A percentile compares a stretch with the other conserved stretches of the same genome.
Evolutionary conservation across 1,140 invertebrate genomes (phyloP).

Genomic region (Drosophila setifemur): DNA sequence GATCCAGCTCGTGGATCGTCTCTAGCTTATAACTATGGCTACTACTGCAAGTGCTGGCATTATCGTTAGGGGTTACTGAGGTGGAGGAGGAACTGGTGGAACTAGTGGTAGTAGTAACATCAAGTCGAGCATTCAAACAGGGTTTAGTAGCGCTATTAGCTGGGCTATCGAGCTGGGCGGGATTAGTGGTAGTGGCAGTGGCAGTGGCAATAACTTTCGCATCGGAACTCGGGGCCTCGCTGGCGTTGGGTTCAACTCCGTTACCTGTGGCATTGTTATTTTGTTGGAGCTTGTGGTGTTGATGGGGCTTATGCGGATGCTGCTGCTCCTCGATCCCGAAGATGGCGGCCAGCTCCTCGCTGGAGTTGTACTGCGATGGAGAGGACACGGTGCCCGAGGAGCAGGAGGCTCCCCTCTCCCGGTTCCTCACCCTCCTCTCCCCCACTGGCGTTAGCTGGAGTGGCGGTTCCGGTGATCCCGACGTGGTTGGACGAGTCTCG

Average conservation of each 20-base stretch:
- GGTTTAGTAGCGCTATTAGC: slow-evolving; percentile 66
- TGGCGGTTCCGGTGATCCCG: slow-evolving; percentile 57
- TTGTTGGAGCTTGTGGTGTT: neutral
- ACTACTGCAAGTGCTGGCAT: slow-evolving; percentile 65
- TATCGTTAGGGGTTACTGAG: slow-evolving; percentile 49
- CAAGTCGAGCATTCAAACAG: slow-evolving; percentile 57
- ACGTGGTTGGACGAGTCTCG: slow-evolving; percentile 33
- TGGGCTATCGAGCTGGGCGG: slow-evolving; percentile 46
- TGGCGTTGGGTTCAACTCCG: slow-evolving; percentile 37
- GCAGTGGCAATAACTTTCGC: slow-evolving; percentile 16
- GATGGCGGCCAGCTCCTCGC: slow-evolving; percentile 85
- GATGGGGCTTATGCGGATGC: slow-evolving; percentile 23
- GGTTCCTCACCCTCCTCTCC: slow-evolving; percentile 12
- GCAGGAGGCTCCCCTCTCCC: slow-evolving; percentile 14
- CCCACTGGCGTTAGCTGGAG: slow-evolving; percentile 65
- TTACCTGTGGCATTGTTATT: slow-evolving; percentile 73
- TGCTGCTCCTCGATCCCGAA: slow-evolving; percentile 82
- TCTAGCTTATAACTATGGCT: slow-evolving; percentile 77
- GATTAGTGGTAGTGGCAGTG: slow-evolving; percentile 56
- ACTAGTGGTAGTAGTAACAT: slow-evolving; percentile 64
- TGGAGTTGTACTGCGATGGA: slow-evolving; percentile 85
- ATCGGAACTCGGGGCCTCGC: slow-evolving; percentile 9
- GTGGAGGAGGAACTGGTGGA: too few relatives aligned
- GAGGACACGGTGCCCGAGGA: slow-evolving; percentile 59
- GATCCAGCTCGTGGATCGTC: slow-evolving; percentile 71